These are phyloP conservation scores for Betta splendens DNA, from an alignment of 2,797 vertebrate species.

Conservation along the genomic window DNA sequence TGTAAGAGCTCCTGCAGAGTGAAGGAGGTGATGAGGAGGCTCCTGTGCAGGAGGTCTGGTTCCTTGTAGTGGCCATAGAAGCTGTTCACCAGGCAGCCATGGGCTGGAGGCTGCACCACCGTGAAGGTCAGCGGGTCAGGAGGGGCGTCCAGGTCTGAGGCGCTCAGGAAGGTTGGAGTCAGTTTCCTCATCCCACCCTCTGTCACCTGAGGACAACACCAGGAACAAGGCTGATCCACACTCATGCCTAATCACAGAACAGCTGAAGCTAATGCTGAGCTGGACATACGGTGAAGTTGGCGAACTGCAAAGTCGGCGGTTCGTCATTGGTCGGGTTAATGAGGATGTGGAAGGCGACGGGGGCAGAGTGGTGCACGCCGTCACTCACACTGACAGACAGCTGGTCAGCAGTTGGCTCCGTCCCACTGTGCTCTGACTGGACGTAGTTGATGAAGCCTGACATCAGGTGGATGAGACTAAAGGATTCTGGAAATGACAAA, in stretches of 20 bases:
- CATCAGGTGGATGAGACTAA: conserved; percentile 76
- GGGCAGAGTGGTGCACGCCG: conserved; percentile 73
- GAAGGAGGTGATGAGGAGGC: conserved; percentile 65
- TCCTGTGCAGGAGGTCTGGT: conserved; percentile 51
- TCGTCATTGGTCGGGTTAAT: conserved; percentile 81
- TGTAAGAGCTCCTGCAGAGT: conserved; percentile 68
- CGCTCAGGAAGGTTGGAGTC: conserved; percentile 60
- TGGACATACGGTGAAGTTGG: conserved; percentile 74
- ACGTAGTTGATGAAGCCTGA: conserved; percentile 75
- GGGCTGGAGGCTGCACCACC: conserved; percentile 48
- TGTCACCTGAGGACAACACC: conserved; percentile 63
- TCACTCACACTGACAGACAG: conserved; percentile 79
- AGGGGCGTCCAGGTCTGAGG: conserved; percentile 64
- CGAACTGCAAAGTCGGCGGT: conserved; percentile 67
- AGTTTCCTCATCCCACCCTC: conserved; percentile 71
- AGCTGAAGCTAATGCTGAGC: background rate
- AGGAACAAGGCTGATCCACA: background rate
- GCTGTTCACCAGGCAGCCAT: conserved; percentile 70
- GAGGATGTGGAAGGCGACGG: conserved; percentile 75
- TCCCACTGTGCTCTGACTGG: conserved; percentile 65
- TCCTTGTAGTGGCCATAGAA: conserved; percentile 53
- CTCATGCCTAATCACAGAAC: background rate
- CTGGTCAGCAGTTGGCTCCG: conserved; percentile 69
- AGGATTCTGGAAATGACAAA: conserved; percentile 66
- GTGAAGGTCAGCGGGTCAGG: conserved; percentile 65